Evolutionary conservation across 2,797 vertebrate genomes (phyloP).

Genomic region (Petrocephalus schoutedeni): DNA sequence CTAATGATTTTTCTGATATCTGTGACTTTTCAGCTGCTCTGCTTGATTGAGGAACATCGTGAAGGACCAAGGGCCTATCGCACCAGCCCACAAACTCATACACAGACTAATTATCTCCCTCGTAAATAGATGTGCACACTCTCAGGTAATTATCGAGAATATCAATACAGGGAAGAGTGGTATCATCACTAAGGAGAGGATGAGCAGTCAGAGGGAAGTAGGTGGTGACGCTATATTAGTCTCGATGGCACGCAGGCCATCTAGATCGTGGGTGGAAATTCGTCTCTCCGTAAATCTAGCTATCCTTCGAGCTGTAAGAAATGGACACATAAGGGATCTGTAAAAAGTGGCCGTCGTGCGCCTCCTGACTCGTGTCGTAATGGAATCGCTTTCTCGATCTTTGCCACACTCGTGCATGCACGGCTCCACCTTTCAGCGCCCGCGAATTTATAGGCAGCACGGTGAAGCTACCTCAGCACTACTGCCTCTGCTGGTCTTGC

Average conservation of each 20-base stretch:
- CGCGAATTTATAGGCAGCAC: neutral
- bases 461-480: constrained; percentile 42
- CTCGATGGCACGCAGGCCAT: neutral
- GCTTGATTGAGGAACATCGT: neutral
- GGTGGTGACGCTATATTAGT: neutral
- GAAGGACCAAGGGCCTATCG: neutral
- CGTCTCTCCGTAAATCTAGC: neutral
- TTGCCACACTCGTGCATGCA: neutral
- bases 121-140: neutral
- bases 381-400: neutral
- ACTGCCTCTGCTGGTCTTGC: neutral
- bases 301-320: neutral
- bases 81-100: neutral
- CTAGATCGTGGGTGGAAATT: neutral
- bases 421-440: constrained; percentile 22
- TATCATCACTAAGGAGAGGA: neutral
- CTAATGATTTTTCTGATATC: neutral
- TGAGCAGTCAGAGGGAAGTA: neutral
- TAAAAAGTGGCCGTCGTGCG: neutral
- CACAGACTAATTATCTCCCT: neutral
- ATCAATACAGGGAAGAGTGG: neutral
- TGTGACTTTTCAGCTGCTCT: neutral
- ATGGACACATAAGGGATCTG: too few relatives aligned
- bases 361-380: too few relatives aligned
- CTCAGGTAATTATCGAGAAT: neutral